Percentiles rank a stretch among this genome's conserved stretches.
phyloP scores from a whole-genome alignment of 2,888 invertebrate genomes.

The Electrophaes corylata region DNA sequence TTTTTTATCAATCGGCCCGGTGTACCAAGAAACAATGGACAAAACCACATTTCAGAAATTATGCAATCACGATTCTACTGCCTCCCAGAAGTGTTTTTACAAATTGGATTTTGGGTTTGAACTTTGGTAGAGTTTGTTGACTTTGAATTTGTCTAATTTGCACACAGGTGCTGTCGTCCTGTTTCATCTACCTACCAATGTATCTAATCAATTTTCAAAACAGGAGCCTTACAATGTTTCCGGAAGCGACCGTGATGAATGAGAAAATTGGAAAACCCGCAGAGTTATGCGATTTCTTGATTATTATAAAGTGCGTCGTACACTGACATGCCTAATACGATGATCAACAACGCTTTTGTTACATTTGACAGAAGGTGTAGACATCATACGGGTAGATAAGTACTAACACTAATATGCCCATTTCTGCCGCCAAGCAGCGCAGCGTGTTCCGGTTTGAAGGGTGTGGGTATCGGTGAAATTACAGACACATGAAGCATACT shows the following conservation, averaged over 20 bases:
- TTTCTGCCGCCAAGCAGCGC: too few relatives aligned
- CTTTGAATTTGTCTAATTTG: background rate
- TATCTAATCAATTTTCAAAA: background rate
- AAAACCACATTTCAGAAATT: conserved; percentile 18
- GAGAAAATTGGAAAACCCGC: conserved; percentile 7
- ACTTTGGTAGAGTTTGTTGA: conserved; percentile 9
- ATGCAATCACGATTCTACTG: conserved; percentile 13
- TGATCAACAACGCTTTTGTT: background rate
- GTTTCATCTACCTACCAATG: background rate
- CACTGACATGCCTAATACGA: background rate
- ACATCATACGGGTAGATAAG: too few relatives aligned
- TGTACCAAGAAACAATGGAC: conserved; percentile 12
- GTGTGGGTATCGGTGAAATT: too few relatives aligned
- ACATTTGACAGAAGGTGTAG: too few relatives aligned
- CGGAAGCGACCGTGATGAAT: conserved; percentile 15
- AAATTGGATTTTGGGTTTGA: conserved; percentile 17
- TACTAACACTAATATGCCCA: too few relatives aligned
- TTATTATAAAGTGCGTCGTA: conserved; percentile 4
- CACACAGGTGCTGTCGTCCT: background rate
- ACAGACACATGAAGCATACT: too few relatives aligned
- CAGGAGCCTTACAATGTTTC: conserved; percentile 4
- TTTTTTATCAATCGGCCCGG: conserved; percentile 15
- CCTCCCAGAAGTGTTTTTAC: conserved; percentile 1
- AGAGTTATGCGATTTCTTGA: conserved; percentile 8
- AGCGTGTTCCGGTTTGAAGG: too few relatives aligned